Conservation (phyloP, 2,888 invertebrate genomes). For the Spisula solida region DNA sequence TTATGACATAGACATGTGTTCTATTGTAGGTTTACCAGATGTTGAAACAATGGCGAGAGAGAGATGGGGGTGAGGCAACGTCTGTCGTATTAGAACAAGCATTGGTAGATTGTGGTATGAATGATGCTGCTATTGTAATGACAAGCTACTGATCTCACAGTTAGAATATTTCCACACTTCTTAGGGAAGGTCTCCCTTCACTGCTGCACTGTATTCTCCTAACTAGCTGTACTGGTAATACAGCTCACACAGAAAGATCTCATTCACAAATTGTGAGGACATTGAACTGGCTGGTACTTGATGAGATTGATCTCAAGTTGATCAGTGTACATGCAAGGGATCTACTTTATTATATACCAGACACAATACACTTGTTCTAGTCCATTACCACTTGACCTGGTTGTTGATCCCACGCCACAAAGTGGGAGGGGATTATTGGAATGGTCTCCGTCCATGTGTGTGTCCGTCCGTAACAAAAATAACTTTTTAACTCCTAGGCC, state of each 20-base stretch:
- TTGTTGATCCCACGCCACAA: too few relatives aligned
- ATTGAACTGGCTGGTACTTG: too few relatives aligned
- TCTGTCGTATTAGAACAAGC: conserved; percentile 80
- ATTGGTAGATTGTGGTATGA: conserved; percentile 81
- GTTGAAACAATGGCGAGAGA: conserved; percentile 81
- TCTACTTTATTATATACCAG: neutral
- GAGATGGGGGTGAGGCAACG: conserved; percentile 80
- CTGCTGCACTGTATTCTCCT: too few relatives aligned
- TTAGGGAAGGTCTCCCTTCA: neutral
- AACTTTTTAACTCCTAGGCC: too few relatives aligned
- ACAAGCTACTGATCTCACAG: conserved; percentile 59
- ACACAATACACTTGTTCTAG: neutral
- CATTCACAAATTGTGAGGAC: neutral
- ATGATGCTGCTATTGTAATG: conserved; percentile 79
- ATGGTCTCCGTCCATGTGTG: too few relatives aligned
- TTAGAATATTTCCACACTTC: neutral
- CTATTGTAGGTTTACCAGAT: conserved; percentile 80
- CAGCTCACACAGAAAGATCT: neutral
- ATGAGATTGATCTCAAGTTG: neutral
- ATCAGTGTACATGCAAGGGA: neutral
- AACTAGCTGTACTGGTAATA: neutral
- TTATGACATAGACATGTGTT: neutral
- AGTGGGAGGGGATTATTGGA: too few relatives aligned
- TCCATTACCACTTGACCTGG: too few relatives aligned
- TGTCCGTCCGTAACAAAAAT: too few relatives aligned